Base-by-base conservation (phyloP, 1,140 invertebrate genomes). In the Agrypnia vestita region DNA sequence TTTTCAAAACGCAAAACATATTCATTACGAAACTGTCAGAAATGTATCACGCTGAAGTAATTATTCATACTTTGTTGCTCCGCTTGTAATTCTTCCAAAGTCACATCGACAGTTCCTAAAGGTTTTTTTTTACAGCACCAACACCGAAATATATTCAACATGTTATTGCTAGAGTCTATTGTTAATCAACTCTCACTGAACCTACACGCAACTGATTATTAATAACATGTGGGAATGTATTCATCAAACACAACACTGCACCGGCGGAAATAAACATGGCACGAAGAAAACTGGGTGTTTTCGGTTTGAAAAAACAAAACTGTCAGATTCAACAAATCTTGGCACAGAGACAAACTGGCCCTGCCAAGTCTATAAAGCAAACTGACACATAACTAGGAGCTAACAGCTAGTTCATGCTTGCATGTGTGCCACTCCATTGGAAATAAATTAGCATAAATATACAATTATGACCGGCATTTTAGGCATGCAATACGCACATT, bases 51-150 rank as follows among this genome's bases (percentile, higher is more conserved):
- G 21, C 19, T 15, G 13, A 15, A 72, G 21, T 62, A 62, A 21
- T 69, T 69, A 43, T 13, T 55, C 71, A 56, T 73, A 80, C 81
- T 78, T 77, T 78, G 46, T 25, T 75, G 53, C 59, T 83, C 73
- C 10, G 51, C 62, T 15, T 79, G 46, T 25, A 83, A 49, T 49
- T 83, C 80, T 56, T 81, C 80, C 6, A 83, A 61, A 72, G 82
- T 81, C 12, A 75, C 56, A 43, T 83, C 78, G 46, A 61, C 44
- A 9, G 82, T 81, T 1, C 82, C 82, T 12, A 83, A 13, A 1
- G 79, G 72, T 55, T 77, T 81, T n/a, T 47, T 73, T 44, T 77
- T 69, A 13, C 80, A 81, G 51, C 79, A 83, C 12, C 51, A 76
- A 55, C 59, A 81, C n/a, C 49, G 51, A 25, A 46, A 71, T 21